phyloP scores from a whole-genome alignment of 2,797 vertebrate genomes.

The Natrix natrix region DNA sequence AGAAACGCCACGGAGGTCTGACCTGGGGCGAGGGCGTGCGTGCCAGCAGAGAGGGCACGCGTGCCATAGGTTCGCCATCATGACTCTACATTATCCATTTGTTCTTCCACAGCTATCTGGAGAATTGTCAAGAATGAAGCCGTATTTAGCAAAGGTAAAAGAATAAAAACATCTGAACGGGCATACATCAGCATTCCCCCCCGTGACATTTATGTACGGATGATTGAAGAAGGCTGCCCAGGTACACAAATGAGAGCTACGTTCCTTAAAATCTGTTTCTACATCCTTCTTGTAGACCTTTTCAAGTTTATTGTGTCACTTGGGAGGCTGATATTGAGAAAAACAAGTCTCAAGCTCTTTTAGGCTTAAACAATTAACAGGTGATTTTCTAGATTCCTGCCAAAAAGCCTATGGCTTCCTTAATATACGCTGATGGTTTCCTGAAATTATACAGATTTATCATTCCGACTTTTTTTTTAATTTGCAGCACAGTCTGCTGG shows the following conservation, averaged over 20 bases:
- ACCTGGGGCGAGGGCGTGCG: no score
- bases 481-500: neutral
- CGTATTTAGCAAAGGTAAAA: neutral
- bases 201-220: no score
- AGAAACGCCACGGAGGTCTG: no score
- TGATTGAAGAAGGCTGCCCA: neutral
- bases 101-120: neutral
- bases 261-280: neutral
- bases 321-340: neutral
- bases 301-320: neutral
- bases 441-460: neutral
- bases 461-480: neutral
- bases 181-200: neutral
- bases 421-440: neutral
- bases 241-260: neutral
- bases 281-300: neutral
- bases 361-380: neutral
- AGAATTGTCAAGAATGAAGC: neutral
- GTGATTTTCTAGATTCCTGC: neutral
- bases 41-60: no score
- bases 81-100: neutral
- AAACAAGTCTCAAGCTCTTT: neutral
- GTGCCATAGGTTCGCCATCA: no score
- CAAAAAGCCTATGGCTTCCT: neutral
- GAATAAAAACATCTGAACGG: neutral